Evolutionary conservation across 2,797 vertebrate species (phyloP).

Genomic region (Dendrocincla tyrannina): DNA sequence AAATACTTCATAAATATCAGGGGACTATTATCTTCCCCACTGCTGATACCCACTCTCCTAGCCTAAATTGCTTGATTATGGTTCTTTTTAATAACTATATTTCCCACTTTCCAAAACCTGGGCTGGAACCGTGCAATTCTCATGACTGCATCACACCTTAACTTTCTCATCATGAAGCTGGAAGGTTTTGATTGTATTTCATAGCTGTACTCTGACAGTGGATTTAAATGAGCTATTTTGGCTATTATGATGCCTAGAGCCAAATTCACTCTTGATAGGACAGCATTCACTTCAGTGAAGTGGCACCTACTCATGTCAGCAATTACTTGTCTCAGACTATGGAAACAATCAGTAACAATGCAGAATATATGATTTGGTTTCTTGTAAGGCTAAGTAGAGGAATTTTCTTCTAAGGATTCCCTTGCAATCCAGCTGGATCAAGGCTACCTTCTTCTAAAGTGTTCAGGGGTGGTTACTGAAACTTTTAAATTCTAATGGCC

Average conservation of each 20-base stretch:
- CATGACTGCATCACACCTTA: background rate
- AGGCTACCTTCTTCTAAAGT: background rate
- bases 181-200: background rate
- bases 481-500: background rate
- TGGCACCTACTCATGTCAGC: background rate
- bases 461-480: background rate
- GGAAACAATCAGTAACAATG: background rate
- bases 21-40: background rate
- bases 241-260: background rate
- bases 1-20: background rate
- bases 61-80: background rate
- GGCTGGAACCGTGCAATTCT: background rate
- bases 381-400: background rate
- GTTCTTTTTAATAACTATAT: background rate
- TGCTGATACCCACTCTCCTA: background rate
- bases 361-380: background rate
- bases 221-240: background rate
- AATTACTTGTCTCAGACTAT: background rate
- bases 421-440: background rate
- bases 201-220: background rate
- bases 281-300: background rate
- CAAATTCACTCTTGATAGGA: background rate
- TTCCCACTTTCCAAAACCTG: background rate
- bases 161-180: background rate
- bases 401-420: background rate